These are phyloP conservation scores for Pterobdella sp. DNA, from an alignment of 2,888 invertebrate species.

Conservation along the genomic window DNA sequence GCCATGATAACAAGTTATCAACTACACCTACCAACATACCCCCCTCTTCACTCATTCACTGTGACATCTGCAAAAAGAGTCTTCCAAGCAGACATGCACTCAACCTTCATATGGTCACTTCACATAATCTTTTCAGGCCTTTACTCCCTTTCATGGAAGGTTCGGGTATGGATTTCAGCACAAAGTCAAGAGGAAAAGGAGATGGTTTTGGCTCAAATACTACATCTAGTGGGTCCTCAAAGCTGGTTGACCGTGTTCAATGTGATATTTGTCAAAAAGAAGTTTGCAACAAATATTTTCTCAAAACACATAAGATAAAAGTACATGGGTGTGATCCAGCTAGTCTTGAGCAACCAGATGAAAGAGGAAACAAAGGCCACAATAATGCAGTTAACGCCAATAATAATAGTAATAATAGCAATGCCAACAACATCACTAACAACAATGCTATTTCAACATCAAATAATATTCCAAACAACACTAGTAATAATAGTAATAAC, in stretches of 20 bases:
- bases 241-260: conserved; percentile 49
- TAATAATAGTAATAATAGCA: neutral
- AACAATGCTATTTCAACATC: neutral
- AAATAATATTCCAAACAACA: neutral
- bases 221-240: conserved; percentile 40
- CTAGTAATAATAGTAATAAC: neutral
- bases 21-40: neutral
- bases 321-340: conserved; percentile 61
- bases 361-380: conserved; percentile 34
- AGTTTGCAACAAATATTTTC: conserved; percentile 97
- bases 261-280: conserved; percentile 98
- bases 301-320: conserved; percentile 97
- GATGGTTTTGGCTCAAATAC: conserved; percentile 7
- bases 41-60: conserved; percentile 31
- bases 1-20: neutral
- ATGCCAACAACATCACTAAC: neutral
- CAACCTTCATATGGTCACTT: conserved; percentile 46
- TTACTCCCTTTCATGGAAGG: conserved; percentile 10
- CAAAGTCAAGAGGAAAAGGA: neutral
- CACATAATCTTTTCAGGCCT: conserved; percentile 41
- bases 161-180: conserved; percentile 8
- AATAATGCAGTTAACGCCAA: neutral
- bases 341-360: conserved; percentile 37
- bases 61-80: conserved; percentile 59
- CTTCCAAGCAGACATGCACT: conserved; percentile 75